These are phyloP conservation scores for Pelodiscus sinensis DNA, from an alignment of 2,113 vertebrate genomes.

Conservation along the genomic window DNA sequence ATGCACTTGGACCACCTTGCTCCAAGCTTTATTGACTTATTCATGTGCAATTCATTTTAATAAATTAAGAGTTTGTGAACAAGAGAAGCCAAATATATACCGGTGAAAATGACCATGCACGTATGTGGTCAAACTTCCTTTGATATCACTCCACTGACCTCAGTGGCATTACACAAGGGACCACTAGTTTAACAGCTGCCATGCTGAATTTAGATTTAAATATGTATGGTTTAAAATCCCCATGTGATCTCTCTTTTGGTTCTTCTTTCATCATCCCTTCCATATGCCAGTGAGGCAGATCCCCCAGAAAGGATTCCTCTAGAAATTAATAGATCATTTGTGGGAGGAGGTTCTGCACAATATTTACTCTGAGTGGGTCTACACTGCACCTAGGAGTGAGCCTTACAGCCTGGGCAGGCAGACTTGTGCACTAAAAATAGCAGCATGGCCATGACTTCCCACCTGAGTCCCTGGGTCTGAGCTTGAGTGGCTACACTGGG, in stretches of 20 bases:
- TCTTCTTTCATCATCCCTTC: not conserved
- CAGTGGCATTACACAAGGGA: not conserved
- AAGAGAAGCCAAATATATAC: not conserved
- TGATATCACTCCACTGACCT: not conserved
- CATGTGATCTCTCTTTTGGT: not conserved
- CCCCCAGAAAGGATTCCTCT: not conserved
- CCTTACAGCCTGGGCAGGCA: not conserved
- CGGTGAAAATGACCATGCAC: not conserved
- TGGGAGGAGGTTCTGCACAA: not conserved
- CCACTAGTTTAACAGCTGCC: not conserved
- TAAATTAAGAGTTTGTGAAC: not conserved
- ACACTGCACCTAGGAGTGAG: not conserved
- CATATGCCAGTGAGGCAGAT: accelerated
- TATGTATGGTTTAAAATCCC: not conserved
- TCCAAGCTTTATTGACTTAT: accelerated
- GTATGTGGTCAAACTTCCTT: not conserved
- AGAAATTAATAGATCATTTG: not conserved
- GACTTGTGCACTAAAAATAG: not conserved
- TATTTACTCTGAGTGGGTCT: not conserved
- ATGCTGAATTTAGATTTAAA: not conserved
- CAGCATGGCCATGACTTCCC: not conserved
- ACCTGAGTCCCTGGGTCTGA: not conserved
- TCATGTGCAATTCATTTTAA: not conserved
- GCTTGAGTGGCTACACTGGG: not conserved
- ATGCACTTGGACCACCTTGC: not conserved